Evolutionary conservation across 2,113 vertebrate species (phyloP).

Genomic region (Coreoperca whiteheadi): DNA sequence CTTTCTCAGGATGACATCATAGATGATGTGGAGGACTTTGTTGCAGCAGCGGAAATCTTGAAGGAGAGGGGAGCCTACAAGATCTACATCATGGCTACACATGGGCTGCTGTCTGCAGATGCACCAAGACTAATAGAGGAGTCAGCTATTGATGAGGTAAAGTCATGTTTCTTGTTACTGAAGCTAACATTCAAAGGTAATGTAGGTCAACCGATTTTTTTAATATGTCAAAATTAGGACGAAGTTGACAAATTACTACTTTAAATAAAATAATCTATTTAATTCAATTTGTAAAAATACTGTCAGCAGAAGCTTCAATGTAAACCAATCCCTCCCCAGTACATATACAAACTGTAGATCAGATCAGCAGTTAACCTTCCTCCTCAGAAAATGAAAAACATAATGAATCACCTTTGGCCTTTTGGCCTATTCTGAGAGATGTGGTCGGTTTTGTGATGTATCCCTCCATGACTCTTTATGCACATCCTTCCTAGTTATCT

Average conservation of each 20-base stretch:
- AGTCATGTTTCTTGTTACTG: neutral
- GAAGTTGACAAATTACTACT: neutral
- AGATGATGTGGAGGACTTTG: slow-evolving; percentile 95
- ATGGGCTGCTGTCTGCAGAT: slow-evolving; percentile 95
- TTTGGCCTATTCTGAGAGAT: neutral
- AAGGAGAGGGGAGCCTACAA: slow-evolving; percentile 98
- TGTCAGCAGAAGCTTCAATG: neutral
- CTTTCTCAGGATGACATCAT: slow-evolving; percentile 95
- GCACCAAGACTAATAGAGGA: slow-evolving; percentile 95
- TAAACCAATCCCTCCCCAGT: neutral
- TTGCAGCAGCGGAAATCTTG: slow-evolving; percentile 95
- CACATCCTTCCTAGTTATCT: neutral
- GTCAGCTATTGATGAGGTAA: slow-evolving; percentile 95
- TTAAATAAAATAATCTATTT: neutral
- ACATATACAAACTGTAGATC: neutral
- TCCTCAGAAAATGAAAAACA: neutral
- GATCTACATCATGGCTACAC: slow-evolving; percentile 98
- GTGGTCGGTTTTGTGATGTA: neutral
- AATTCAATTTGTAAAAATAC: neutral
- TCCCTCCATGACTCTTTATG: neutral
- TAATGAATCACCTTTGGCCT: neutral
- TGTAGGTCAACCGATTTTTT: neutral
- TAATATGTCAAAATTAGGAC: neutral
- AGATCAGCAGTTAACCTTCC: neutral
- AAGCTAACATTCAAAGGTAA: neutral